Conservation (phyloP, 2,113 vertebrate species). For the Rallus limicola region DNA sequence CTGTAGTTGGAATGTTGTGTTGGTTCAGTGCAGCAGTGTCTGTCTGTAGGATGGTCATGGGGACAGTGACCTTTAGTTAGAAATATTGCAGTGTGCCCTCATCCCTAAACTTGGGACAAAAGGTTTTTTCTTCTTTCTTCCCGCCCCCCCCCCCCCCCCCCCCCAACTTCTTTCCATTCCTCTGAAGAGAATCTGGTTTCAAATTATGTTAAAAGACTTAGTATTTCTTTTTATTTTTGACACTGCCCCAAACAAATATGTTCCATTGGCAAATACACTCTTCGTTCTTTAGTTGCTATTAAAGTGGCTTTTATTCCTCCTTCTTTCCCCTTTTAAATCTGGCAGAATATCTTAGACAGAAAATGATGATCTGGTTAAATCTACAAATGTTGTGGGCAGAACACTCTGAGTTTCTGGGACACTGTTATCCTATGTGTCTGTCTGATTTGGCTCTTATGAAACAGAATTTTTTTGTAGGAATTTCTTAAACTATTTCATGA, state of each 20-base stretch:
- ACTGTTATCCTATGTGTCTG: neutral
- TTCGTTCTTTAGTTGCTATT: neutral
- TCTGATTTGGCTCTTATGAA: neutral
- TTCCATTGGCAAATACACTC: neutral
- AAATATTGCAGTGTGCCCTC: neutral
- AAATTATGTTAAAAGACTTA: neutral
- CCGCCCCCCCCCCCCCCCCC: fast-evolving
- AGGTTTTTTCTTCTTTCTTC: neutral
- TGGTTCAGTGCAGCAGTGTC: neutral
- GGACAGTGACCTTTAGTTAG: neutral
- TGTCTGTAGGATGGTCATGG: neutral
- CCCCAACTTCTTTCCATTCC: neutral
- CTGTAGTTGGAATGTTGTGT: neutral
- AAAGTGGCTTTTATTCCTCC: neutral
- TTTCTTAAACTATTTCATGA: neutral
- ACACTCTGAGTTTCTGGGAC: neutral
- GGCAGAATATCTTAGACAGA: neutral
- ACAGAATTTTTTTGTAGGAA: neutral
- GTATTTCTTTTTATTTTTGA: neutral
- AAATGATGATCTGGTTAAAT: neutral
- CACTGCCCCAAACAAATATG: neutral
- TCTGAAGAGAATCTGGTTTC: neutral
- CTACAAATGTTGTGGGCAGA: neutral
- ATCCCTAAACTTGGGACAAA: neutral
- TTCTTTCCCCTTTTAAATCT: neutral